Base-by-base conservation (phyloP, 2,113 vertebrate genomes). In the Elephas maximus region DNA sequence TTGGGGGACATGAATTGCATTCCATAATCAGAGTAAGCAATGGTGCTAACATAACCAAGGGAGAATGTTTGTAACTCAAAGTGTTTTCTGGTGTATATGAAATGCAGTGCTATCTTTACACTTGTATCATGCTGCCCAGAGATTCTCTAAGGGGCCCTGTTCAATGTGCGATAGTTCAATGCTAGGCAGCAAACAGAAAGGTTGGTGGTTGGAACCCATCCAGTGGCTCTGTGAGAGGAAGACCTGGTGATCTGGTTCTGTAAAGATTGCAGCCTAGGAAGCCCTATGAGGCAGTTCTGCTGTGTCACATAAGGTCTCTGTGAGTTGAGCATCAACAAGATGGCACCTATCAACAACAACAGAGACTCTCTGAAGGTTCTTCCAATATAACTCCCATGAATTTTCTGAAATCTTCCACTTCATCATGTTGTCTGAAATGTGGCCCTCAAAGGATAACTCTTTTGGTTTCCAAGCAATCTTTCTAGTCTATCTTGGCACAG, bases 11-110 rank as follows among this genome's bases (percentile, higher is more conserved):
- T 79, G 15, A 82, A 65, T 80, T 95, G 7, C 84, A 88, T 93
- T 97, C 60, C 90, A 87, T 95, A 97, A 73, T 88, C 21, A 86
- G 67, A 24, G 5, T 74, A 83, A 96, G 2, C 2, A 84, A 84
- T 8, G 24, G 23, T 91, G 69, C 95, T 94, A 93, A 81, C 88
- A 65, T 53, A 48, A 92, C 91, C 60, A 83, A 89, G 48, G 44
- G 63, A 96, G 28, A 2, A 78, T 44, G 97, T 95, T 48, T 37
- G 15, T 57, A 24, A n/a, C 0, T 30, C 3, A 0, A 0, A 0
- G 92, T 45, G 24, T 24, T 6, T 33, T 88, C 71, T 63, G 23
- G 6, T 37, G 4, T 65, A 2, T 74, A 10, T 84, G 44, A 90
- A 84, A 2, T 57, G 33, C 57, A 91, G 48, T 84, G 45, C 81